Conservation (phyloP, 2,888 invertebrate genomes). For the Drosophila antonietae region DNA sequence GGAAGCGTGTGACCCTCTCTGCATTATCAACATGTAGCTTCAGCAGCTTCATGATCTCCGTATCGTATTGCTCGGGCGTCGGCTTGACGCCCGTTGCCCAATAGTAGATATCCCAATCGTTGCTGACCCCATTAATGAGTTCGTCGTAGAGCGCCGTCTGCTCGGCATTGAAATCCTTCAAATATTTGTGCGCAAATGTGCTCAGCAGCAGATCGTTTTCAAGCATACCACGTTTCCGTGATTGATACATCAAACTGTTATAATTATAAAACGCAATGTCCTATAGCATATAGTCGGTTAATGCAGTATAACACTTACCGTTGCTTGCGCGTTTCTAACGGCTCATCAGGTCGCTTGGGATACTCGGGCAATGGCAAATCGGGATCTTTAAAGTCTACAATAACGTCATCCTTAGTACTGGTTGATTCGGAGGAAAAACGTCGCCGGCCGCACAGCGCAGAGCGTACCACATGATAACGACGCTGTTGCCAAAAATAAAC, state of each 20-base stretch:
- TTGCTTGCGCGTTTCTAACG: slow-evolving; percentile 87
- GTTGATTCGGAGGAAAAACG: slow-evolving; percentile 10
- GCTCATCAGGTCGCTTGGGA: slow-evolving; percentile 87
- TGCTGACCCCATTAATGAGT: slow-evolving; percentile 95
- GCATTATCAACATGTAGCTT: slow-evolving; percentile 93
- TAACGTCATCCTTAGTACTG: slow-evolving; percentile 33
- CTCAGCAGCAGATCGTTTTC: slow-evolving; percentile 96
- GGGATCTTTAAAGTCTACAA: slow-evolving; percentile 80
- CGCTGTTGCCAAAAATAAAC: slow-evolving; percentile 33
- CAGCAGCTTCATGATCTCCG: slow-evolving; percentile 93
- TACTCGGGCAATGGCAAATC: slow-evolving; percentile 87
- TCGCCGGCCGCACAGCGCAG: slow-evolving; percentile 30
- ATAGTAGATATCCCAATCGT: slow-evolving; percentile 98
- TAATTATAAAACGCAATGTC: not conserved
- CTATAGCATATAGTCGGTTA: not conserved
- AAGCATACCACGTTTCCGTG: slow-evolving; percentile 97
- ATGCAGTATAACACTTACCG: slow-evolving; percentile 84
- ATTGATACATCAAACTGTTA: slow-evolving; percentile 94
- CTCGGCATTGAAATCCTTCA: slow-evolving; percentile 88
- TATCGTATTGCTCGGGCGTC: slow-evolving; percentile 94
- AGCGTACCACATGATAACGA: slow-evolving; percentile 35
- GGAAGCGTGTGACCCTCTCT: slow-evolving; percentile 80
- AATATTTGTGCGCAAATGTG: slow-evolving; percentile 94
- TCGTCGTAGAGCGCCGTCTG: slow-evolving; percentile 93
- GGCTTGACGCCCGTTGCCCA: slow-evolving; percentile 94